Evolutionary conservation across 2,797 vertebrate species (phyloP).

Genomic region (Lithobates pipiens): DNA sequence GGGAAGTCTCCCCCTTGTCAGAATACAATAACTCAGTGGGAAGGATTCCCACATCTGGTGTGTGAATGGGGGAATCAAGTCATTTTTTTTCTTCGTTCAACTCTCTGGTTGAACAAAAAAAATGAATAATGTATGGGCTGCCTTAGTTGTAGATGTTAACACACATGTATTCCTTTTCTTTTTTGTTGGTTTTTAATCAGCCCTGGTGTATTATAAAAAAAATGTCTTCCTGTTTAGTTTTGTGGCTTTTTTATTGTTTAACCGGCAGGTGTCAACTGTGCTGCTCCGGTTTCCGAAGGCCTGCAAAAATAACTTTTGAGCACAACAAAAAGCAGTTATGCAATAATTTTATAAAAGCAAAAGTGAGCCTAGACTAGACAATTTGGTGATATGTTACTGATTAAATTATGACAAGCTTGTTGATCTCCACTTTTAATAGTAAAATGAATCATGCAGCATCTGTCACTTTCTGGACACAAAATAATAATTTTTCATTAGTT

Average conservation of each 20-base stretch:
- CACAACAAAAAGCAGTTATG: not conserved
- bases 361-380: not conserved
- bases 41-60: no score
- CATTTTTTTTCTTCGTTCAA: no score
- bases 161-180: no score
- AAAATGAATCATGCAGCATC: slow-evolving; percentile 10
- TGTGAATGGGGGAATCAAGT: no score
- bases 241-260: not conserved
- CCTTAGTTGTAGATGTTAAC: no score
- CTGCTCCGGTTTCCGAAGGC: not conserved
- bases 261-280: not conserved
- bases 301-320: not conserved
- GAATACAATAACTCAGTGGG: no score
- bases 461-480: not conserved
- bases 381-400: not conserved
- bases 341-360: not conserved
- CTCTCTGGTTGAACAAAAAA: no score
- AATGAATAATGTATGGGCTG: no score
- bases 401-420: not conserved
- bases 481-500: not conserved
- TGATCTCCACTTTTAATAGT: not conserved
- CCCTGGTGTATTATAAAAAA: no score
- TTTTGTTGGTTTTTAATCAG: no score
- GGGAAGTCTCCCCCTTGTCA: no score
- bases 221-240: no score